A percentile compares a stretch with the other conserved stretches of the same genome.
Conservation (phyloP, 2,113 vertebrate genomes). For the Anguilla rostrata region DNA sequence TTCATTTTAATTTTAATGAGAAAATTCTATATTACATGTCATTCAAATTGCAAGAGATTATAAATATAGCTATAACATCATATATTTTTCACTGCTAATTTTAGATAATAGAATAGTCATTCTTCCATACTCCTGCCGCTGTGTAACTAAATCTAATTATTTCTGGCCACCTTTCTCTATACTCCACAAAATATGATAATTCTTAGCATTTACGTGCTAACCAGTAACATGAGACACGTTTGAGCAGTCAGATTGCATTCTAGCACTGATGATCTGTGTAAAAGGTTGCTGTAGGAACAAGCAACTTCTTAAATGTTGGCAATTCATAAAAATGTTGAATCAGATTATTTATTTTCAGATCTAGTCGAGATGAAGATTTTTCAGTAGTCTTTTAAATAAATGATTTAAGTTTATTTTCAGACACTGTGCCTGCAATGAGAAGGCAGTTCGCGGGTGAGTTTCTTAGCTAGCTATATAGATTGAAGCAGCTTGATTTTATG, state of each 20-base stretch:
- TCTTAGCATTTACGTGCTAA: not conserved
- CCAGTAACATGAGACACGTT: not conserved
- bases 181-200: not conserved
- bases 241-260: not conserved
- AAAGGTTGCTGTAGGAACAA: not conserved
- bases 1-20: not conserved
- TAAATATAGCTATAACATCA: not conserved
- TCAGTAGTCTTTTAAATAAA: not conserved
- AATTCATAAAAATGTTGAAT: too few species aligned
- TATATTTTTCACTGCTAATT: not conserved
- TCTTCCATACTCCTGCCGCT: not conserved
- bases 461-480: constrained; percentile 4
- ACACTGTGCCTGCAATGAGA: not conserved
- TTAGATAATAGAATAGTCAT: not conserved
- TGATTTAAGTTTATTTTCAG: not conserved
- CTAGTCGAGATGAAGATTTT: not conserved
- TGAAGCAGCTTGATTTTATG: not conserved
- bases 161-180: not conserved
- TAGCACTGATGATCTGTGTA: not conserved
- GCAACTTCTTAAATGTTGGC: not conserved
- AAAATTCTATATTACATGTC: not conserved
- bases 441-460: not conserved
- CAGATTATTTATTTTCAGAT: not conserved
- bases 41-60: not conserved
- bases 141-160: not conserved